Conservation (phyloP, 2,113 vertebrate species). For the Cyprinodon tularosa region DNA sequence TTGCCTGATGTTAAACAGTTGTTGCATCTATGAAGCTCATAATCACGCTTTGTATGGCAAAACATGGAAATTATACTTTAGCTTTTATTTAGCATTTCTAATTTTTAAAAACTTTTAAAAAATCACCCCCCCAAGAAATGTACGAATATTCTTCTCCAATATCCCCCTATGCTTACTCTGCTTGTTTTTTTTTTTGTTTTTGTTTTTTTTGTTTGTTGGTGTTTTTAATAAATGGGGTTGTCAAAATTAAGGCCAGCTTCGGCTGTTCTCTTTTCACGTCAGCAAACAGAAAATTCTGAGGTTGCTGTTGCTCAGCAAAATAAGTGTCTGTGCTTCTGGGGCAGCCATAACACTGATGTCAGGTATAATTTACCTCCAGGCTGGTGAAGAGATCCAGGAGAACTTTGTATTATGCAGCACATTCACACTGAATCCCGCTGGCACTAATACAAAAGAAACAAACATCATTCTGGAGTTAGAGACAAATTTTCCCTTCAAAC, state of each 20-base stretch:
- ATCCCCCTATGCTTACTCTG: neutral
- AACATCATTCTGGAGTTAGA: slow-evolving; percentile 11
- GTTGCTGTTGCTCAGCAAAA: slow-evolving; percentile 33
- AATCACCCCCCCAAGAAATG: neutral
- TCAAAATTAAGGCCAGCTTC: slow-evolving; percentile 1
- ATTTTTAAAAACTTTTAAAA: neutral
- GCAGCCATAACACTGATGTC: slow-evolving; percentile 23
- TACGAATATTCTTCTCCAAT: neutral
- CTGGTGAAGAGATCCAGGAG: slow-evolving; percentile 13
- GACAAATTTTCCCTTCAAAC: slow-evolving; percentile 6
- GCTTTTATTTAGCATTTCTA: neutral
- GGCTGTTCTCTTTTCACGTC: slow-evolving; percentile 40
- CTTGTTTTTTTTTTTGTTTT: slow-evolving; percentile 1
- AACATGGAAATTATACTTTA: neutral
- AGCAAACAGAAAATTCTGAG: slow-evolving; percentile 30
- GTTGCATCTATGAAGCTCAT: neutral
- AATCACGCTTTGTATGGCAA: neutral
- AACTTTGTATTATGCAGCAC: slow-evolving; percentile 20
- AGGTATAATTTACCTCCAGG: slow-evolving; percentile 33
- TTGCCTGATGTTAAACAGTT: neutral
- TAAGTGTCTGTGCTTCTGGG: slow-evolving; percentile 28
- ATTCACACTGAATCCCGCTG: slow-evolving; percentile 11
- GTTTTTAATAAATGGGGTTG: slow-evolving; percentile 15
- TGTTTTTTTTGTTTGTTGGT: too few species aligned
- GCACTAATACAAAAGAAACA: neutral